A percentile compares a stretch with the other conserved stretches of the same genome.
Evolutionary conservation across 2,797 vertebrate genomes (phyloP).

Genomic region (Cottoperca gobio): DNA sequence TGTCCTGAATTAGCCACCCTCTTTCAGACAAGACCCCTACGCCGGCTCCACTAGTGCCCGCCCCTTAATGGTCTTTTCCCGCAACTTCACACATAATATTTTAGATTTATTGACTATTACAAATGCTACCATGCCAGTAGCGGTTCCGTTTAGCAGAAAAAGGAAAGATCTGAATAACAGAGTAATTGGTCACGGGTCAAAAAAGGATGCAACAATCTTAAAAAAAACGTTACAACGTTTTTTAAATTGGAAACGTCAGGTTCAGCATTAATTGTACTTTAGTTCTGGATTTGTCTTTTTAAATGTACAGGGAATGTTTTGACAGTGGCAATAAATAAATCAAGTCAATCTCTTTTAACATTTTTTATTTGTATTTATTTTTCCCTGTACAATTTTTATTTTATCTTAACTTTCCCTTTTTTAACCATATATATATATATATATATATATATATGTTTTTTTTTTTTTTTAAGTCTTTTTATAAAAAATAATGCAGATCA

Average conservation of each 20-base stretch:
- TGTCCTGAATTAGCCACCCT: slow-evolving; percentile 95
- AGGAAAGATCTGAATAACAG: slow-evolving; percentile 90
- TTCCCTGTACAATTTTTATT: not conserved
- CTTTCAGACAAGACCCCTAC: slow-evolving; percentile 91
- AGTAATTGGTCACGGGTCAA: slow-evolving; percentile 87
- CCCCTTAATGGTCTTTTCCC: slow-evolving; percentile 94
- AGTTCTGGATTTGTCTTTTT: slow-evolving; percentile 49
- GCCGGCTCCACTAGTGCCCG: slow-evolving; percentile 89
- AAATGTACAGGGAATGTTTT: slow-evolving; percentile 9
- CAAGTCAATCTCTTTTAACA: slow-evolving; percentile 13
- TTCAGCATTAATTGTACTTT: slow-evolving; percentile 46
- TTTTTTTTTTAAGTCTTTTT: slow-evolving; percentile 1
- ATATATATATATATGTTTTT: too few species aligned
- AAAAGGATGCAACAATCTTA: slow-evolving; percentile 68
- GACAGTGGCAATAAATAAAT: slow-evolving; percentile 34
- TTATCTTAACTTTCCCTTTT: not conserved
- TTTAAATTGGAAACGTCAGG: slow-evolving; percentile 76
- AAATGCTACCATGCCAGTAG: slow-evolving; percentile 95
- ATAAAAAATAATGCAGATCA: slow-evolving; percentile 13
- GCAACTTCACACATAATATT: slow-evolving; percentile 99
- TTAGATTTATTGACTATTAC: slow-evolving; percentile 99
- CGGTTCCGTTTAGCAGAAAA: slow-evolving; percentile 86
- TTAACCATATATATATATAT: slow-evolving; percentile 2
- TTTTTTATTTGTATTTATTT: not conserved
- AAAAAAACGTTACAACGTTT: slow-evolving; percentile 78